Conservation (phyloP, 1,140 invertebrate genomes). For the Oscheius sp. region DNA sequence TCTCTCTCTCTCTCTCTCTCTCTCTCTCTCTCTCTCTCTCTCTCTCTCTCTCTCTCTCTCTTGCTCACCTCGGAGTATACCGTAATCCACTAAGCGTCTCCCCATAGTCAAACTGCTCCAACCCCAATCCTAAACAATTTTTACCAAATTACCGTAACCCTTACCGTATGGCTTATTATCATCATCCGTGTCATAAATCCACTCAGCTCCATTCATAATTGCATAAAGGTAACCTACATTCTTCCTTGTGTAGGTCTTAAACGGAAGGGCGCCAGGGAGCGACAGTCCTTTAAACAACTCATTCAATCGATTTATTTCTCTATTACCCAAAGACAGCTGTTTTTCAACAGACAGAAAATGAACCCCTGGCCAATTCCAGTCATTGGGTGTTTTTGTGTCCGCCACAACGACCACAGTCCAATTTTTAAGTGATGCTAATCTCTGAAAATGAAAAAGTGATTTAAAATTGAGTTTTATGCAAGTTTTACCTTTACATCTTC, state of each 20-base stretch:
- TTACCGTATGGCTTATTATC: conserved; percentile 54
- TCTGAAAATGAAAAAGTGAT: conserved; percentile 1
- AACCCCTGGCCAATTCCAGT: conserved; percentile 43
- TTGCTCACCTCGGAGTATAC: conserved; percentile 45
- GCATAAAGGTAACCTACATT: conserved; percentile 52
- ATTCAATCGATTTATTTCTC: not conserved
- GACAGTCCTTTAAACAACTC: not conserved
- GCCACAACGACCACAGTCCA: conserved; percentile 57
- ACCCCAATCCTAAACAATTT: conserved; percentile 17
- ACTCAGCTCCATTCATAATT: conserved; percentile 53
- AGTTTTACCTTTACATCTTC: conserved; percentile 20
- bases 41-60: too few species aligned
- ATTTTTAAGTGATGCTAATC: conserved; percentile 39
- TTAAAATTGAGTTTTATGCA: not conserved
- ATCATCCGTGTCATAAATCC: conserved; percentile 62
- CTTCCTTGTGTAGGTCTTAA: conserved; percentile 47
- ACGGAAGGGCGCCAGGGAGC: conserved; percentile 37
- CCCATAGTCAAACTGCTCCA: conserved; percentile 25
- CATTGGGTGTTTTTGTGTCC: conserved; percentile 51
- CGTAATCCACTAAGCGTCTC: conserved; percentile 6
- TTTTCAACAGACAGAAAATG: conserved; percentile 41
- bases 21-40: too few species aligned
- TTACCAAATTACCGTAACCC: not conserved
- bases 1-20: too few species aligned
- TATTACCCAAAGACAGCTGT: conserved; percentile 39